Base-by-base conservation (phyloP, 2,113 vertebrate genomes). In the Syngnathus floridae region DNA sequence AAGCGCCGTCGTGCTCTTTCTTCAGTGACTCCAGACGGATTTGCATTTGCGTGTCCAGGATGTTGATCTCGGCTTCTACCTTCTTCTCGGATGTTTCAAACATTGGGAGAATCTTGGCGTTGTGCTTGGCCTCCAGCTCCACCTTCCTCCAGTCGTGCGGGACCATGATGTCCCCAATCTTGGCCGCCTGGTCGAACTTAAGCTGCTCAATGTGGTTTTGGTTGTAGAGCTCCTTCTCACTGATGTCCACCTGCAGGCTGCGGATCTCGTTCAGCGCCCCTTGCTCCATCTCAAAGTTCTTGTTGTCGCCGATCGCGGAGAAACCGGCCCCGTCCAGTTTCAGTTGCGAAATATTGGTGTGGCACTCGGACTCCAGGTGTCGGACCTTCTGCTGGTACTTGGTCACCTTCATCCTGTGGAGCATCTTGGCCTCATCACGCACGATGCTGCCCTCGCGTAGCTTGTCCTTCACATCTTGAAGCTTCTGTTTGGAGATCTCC, bases 61-160 rank as follows among this genome's bases (percentile, higher is more conserved):
- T 17, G 59, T 61, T 43, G 59, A 61, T 45, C 11, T 43, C 40
- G 11, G 40, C 59, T 40, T 61, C 58, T 0, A 61, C 38, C 59
- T 43, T 61, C 14, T 26, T 61, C 40, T 61, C 58, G 4, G 58
- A 61, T 2, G n/a, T 38, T 40, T 61, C 59, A 7, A 61, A 21
- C 59, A 61, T 61, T 2, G 59, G 59, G 21, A 61, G 59, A 1
- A 61, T 61, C 40, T 43, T 43, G 37, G 59, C 59, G 38, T 61
- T 61, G 59, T 61, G 59, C 22, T 61, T 61, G 38, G 59, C 59
- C 6, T 61, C 59, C 59, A 61, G 59, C 59, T 61, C 59, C 59
- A 61, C 59, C 21, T 40, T 61, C 38, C 59, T 43, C 59, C 59
- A 61, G 59, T 61, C 59, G 7, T 61, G 59, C 6, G 59, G 59